These are phyloP conservation scores for Limnothrissa miodon DNA, from an alignment of 2,113 vertebrate genomes.

Conservation along the genomic window DNA sequence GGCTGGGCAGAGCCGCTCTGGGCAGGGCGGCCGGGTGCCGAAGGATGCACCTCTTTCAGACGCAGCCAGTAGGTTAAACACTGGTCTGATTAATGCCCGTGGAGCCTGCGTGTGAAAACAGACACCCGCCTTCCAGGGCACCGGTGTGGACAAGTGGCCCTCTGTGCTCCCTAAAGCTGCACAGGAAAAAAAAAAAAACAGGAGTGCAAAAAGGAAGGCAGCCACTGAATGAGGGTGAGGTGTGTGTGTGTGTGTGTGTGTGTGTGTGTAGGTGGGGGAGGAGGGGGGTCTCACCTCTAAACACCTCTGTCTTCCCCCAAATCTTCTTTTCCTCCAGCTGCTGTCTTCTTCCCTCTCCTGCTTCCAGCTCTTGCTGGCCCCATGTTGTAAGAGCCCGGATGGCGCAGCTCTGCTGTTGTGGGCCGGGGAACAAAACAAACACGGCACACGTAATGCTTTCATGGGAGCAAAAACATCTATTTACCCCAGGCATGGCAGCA, in stretches of 20 bases:
- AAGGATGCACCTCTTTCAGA: background rate
- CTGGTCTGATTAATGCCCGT: background rate
- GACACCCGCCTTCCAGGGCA: background rate
- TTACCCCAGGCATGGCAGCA: background rate
- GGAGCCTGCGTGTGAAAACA: constrained; percentile 6
- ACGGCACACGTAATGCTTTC: background rate
- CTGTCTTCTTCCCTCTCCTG: background rate
- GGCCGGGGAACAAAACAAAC: constrained; percentile 1
- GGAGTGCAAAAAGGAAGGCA: background rate
- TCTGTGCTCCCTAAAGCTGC: constrained; percentile 4
- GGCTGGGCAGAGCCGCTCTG: background rate
- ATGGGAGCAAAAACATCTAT: background rate
- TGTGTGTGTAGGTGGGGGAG: background rate
- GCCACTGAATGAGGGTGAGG: background rate
- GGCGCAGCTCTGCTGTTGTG: background rate
- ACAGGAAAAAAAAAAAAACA: background rate
- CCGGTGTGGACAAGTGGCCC: background rate
- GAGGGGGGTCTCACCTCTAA: background rate
- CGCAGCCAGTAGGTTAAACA: constrained; percentile 28
- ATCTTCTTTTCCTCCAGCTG: background rate
- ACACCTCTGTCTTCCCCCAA: background rate
- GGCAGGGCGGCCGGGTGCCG: background rate
- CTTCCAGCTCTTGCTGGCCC: background rate
- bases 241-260: constrained; percentile 4
- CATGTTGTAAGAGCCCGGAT: background rate